Evolutionary conservation across 1,140 invertebrate species (phyloP).

Genomic region (Aphidius ervi): DNA sequence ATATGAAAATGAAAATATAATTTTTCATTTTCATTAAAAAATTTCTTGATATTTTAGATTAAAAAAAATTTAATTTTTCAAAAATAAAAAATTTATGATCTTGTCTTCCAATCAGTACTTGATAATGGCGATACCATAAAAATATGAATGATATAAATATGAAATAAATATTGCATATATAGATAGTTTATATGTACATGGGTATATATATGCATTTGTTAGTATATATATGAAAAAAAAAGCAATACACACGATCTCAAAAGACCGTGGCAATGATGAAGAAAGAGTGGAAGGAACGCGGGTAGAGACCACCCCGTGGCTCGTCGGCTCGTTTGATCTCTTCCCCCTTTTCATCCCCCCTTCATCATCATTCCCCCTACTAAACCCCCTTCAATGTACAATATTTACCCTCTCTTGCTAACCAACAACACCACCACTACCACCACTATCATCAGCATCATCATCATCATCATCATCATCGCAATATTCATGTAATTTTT

Average conservation of each 20-base stretch:
- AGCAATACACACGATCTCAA: too few relatives aligned
- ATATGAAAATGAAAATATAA: background rate
- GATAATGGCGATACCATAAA: too few relatives aligned
- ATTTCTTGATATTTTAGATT: too few relatives aligned
- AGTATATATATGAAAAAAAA: background rate
- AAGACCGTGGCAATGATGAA: conserved; percentile 20
- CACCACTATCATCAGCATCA: background rate
- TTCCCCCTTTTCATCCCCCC: conserved; percentile 29
- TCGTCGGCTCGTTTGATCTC: conserved; percentile 54
- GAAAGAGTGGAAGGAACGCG: conserved; percentile 30
- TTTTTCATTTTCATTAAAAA: background rate
- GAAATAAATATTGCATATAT: conserved; percentile 7
- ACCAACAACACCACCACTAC: conserved; percentile 7
- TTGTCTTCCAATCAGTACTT: too few relatives aligned
- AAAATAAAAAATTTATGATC: background rate
- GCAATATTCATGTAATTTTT: background rate
- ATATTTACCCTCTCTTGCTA: background rate
- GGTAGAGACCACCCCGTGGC: conserved; percentile 54
- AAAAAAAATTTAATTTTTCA: too few relatives aligned
- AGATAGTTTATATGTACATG: background rate
- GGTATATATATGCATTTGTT: conserved; percentile 4
- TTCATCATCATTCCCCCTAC: conserved; percentile 21
- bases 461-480: too few relatives aligned
- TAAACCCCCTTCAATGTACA: conserved; percentile 15
- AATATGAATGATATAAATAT: background rate